Evolutionary conservation across 2,888 invertebrate species (phyloP), one percentile per base, ranked within the genome.

Genomic region (Agrotis segetum): DNA sequence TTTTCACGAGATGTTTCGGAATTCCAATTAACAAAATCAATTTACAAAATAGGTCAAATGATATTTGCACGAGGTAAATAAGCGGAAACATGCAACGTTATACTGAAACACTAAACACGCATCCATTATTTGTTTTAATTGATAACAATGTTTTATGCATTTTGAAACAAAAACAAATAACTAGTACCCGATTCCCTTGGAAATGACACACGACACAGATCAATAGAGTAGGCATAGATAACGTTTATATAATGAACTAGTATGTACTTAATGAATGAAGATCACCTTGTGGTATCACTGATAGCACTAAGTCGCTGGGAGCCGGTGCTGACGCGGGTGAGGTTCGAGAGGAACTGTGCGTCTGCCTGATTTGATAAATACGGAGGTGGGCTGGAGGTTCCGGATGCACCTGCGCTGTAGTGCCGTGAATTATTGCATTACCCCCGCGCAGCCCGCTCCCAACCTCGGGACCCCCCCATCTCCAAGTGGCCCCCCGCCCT

Each of bases 341-440:
- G 50, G 50, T 47, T 64, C 60, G 47, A 19, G 60, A 53, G 21
- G 60, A 76, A 85, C 84, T 85, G 70, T 59, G 56, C 62, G 79
- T 74, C 75, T 70, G 79, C 86, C 84, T 82, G 88, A 85, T 75
- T 40, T 55, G 53, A 69, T 68, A 53, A 66, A 21, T 71, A 65
- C 34, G 16, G 50, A 62, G 64, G 79, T 70, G 21, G 52, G 19
- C 24, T 46, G 62, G 64, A 74, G 88, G 86, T 88, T 88, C 91
- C 88, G 84, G 88, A 88, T 92, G 94, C 94, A 94, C 93, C 91
- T 94, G 94, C 95, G 94, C 94, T 82, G 85, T 92, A 84, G 87
- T 85, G 88, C 91, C 84, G 88, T 89, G 81, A 92, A 88, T 91
- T 89, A 91, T 90, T 91, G 87, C 91, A 85, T 83, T 85, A 83